Base-by-base conservation (phyloP, 2,888 invertebrate species). In the Orgyia antiqua region DNA sequence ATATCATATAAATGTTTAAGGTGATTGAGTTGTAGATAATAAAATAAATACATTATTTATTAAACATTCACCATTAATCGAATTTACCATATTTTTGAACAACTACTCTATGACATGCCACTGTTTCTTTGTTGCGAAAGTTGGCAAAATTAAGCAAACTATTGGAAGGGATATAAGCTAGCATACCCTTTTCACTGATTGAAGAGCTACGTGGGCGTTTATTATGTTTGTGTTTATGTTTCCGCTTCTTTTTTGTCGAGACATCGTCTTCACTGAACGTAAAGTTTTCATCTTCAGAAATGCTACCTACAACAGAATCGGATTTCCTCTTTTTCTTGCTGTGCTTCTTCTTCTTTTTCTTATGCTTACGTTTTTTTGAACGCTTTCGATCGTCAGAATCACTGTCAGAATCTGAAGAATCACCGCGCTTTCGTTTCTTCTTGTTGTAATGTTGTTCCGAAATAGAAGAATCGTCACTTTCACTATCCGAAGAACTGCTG, bases 311-410 rank as follows among this genome's bases (percentile, higher is more conserved):
- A 2, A 52, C 65, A 1, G 83, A 80, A 33, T 58, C 66, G 1
- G 72, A 67, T 18, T 76, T 80, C 36, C 74, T 67, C 45, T 82
- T 86, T 55, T 75, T 84, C 57, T 87, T 87, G 9, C 56, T 60
- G 36, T 87, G 87, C 51, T 87, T 87, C 67, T 80, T 84, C 64
- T 87, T 87, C 65, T 87, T 87, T 48, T 87, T 87, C 66, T 87
- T 87, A 35, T 87, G 87, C 45, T 87, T 87, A 10, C 84, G 78
- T 60, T 83, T 87, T 42, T 86, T 87, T 3, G 68, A 52, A 10
- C 78, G 77, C 37, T 72, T 77, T 31, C 75, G 77, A 10, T 68
- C 75, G 27, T 78, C 80, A 0, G 78, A 75, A 35, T 77, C 76
- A 32, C 79, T 80, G 11, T 82, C 84, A 6, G 83, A 80, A 31